Evolutionary conservation across 2,113 vertebrate species (phyloP), one percentile per base, ranked within the genome.

Genomic region (Leptocoma aspasia): DNA sequence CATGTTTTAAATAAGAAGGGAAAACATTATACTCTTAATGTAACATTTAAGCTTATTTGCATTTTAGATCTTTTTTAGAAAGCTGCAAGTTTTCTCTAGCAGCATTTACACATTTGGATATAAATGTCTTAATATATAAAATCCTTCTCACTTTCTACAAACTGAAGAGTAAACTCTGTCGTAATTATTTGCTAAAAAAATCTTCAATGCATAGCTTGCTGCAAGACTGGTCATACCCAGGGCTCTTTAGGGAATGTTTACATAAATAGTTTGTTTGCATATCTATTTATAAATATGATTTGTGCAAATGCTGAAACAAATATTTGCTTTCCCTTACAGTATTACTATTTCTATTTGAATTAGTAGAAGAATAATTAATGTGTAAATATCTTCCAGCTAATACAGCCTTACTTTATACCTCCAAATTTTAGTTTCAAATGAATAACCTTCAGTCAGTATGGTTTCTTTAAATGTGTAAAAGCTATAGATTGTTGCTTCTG

Each of bases 311-410:
- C 37, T 44, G 19, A 86, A 78, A 78, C 50, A 61, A 90, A 86
- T 86, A 92, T 86, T 96, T 89, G 31, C 35, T 86, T 86, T 52
- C 65, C 47, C 20, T 70, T 87, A 15, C 24, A 69, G 68, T 84
- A 53, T 44, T 70, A 28, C 63, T 69, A 78, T 89, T 96, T 96
- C 65, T 91, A 15, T 95, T 90, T 79, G 53, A 84, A 83, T 96
- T 96, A 90, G 75, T 92, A 39, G 73, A 91, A 83, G 80, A 94
- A 82, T 84, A 95, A 95, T 95, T 96, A 86, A 88, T 95, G 72
- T 39, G 30, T 88, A 96, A 78, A 92, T 97, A 96, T 91, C 57
- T 82, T 94, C 96, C 81, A 94, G 96, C 96, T 90, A 95, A 92
- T 68, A 94, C 31, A 93, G 85, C 92, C 90, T 94, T 91, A 85